Base-by-base conservation (phyloP, 2,888 invertebrate species). In the Pollenia griseotomentosa region DNA sequence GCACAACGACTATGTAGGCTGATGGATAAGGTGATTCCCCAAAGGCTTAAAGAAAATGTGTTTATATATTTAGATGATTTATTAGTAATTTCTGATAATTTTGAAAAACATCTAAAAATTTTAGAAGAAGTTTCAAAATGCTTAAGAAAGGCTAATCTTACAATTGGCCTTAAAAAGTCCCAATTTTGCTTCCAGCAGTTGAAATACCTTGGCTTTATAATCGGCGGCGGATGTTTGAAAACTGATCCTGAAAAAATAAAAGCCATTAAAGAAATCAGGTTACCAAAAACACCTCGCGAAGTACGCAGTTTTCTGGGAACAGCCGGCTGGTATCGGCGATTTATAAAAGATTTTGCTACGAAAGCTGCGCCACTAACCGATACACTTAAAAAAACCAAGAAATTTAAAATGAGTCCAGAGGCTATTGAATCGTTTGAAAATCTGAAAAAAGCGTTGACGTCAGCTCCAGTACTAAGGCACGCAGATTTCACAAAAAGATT, bases 1-100 rank as follows among this genome's bases (percentile, higher is more conserved):
- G 83, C 87, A 1, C 86, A 88, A 42, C 53, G 85, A 1, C n/a
- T 88, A 10, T 89, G 89, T 68, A 65, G 89, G 1, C 59, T 90
- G 12, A 86, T 90, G 77, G 89, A 90, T 70, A 84, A 85, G 23
- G 85, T 90, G 0, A 84, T 89, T 2, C 89, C 89, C 2, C 66
- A 55, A 57, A 66, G 63, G 44, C 2, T 87, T 66, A 80, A 63
- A n/a, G 53, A 44, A 7, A 80, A 80, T 14, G 70, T 80, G 1
- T 80, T 80, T 19, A 55, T 88, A 3, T 88, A 88, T 44, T 42
- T 88, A 9, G 88, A 88, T 33, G 88, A 87, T 23, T 48, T 86
- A 1, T 23, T 88, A 11, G 71, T 87, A 0, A 86, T 87, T 3
- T 73, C 85, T 0, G 16, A 68, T 23, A 70, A 65, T 12, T 88